Evolutionary conservation across 2,797 vertebrate genomes (phyloP), one percentile per base, ranked within the genome.

Genomic region (Poecilia picta): DNA sequence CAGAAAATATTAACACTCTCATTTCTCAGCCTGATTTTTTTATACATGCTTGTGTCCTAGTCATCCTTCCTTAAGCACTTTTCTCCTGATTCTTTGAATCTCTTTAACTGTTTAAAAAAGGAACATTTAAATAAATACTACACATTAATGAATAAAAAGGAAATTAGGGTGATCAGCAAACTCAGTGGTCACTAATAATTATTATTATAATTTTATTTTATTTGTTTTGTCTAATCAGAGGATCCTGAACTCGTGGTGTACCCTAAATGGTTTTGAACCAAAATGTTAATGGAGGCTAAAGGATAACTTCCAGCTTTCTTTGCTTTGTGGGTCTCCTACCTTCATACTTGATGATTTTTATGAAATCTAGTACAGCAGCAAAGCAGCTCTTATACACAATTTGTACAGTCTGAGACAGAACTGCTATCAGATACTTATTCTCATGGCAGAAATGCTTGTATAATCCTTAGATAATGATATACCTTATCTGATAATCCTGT

Each of bases 401-500:
- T 74, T 74, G 36, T 76, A 45, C 45, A 8, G 20, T 71, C 64
- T 80, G 16, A 59, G 59, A 78, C 7, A 43, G 73, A 71, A 71
- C 31, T 33, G 68, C 71, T 73, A 23, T 74, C 72, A 73, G 39
- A 77, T 59, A 82, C 62, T 62, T 85, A 76, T 85, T 91, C 78
- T 71, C 78, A 51, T 82, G 73, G 68, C 74, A 62, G 84, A 74
- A 87, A 90, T 86, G 75, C 70, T 41, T 0, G 77, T 72, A 49
- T 94, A 95, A 95, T 95, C 93, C 92, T 77, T 49, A 78, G 81
- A 92, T 95, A 94, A 95, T 94, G 93, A 95, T 95, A 87, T 81
- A 91, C 85, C 70, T 93, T 83, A 93, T 94, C 92, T 92, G 91
- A 91, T 96, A 95, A 95, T 95, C 95, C 91, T 53, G 77, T 83